phyloP scores from a whole-genome alignment of 2,113 vertebrate species.

The Manacus vitellinus region DNA sequence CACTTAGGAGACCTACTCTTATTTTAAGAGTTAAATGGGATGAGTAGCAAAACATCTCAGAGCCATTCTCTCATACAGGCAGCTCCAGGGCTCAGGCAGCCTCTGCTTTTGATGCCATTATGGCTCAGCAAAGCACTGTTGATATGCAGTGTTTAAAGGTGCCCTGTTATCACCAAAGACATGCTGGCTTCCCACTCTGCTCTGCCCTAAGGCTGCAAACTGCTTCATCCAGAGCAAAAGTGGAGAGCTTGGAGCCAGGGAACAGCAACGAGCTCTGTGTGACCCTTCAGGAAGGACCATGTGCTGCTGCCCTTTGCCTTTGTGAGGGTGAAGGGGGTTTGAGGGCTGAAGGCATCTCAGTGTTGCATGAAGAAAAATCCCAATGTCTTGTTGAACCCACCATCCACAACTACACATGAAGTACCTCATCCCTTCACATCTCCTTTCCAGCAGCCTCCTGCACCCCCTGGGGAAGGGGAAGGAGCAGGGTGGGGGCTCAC shows the following conservation, averaged over 20 bases:
- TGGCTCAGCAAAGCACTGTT: not conserved
- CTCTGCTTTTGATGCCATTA: not conserved
- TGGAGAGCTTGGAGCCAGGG: not conserved
- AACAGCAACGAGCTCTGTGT: not conserved
- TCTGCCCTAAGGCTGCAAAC: not conserved
- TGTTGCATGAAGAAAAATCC: not conserved
- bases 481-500: not conserved
- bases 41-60: conserved; percentile 17
- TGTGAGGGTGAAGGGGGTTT: not conserved
- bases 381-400: not conserved
- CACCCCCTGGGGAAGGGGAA: not conserved
- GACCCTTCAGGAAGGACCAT: not conserved
- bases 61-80: not conserved
- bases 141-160: not conserved
- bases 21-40: conserved; percentile 37
- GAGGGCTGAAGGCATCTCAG: not conserved
- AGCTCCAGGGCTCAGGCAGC: conserved; percentile 6
- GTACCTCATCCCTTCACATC: not conserved
- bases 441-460: not conserved
- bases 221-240: not conserved
- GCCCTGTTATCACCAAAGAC: not conserved
- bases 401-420: not conserved
- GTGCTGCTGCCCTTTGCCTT: not conserved
- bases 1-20: not conserved
- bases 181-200: not conserved